Evolutionary conservation across 2,113 vertebrate species (phyloP).

Genomic region (Synchiropus splendidus): DNA sequence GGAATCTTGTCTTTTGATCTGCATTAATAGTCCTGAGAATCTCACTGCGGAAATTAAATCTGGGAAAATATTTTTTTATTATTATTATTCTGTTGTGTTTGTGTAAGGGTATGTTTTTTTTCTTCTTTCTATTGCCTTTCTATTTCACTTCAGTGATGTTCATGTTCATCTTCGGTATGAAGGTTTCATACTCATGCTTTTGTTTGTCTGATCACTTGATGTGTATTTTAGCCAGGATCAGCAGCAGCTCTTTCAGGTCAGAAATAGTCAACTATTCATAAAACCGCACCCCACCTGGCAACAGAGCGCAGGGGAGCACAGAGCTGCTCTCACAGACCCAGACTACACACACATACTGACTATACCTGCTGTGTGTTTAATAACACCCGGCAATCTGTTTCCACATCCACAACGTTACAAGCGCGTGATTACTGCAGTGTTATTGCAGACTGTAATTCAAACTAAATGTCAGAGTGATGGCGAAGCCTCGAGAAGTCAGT

Average conservation of each 20-base stretch:
- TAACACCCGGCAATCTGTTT: constrained; percentile 13
- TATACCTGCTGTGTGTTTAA: constrained; percentile 2
- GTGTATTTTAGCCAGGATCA: too few species aligned
- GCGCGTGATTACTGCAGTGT: constrained; percentile 16
- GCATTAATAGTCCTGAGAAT: constrained; percentile 12
- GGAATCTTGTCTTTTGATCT: constrained; percentile 32
- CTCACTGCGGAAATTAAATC: constrained; percentile 8
- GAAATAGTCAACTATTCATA: constrained; percentile 40
- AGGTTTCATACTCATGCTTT: too few species aligned
- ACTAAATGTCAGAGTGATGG: constrained; percentile 24
- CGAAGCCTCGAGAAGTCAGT: constrained; percentile 27
- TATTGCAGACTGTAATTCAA: constrained; percentile 19
- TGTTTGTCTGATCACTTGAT: too few species aligned
- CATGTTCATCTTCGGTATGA: too few species aligned
- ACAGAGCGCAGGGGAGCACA: constrained; percentile 8
- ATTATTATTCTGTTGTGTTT: constrained; percentile 7
- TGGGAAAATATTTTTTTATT: constrained; percentile 4
- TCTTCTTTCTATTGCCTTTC: background rate
- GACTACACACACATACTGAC: constrained; percentile 4
- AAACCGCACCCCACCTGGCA: constrained; percentile 13
- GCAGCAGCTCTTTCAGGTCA: constrained; percentile 5
- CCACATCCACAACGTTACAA: constrained; percentile 20
- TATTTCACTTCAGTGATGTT: too few species aligned
- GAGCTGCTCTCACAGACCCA: constrained; percentile 5
- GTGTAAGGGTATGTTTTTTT: background rate